Percentiles rank a stretch among this genome's conserved stretches.
Evolutionary conservation across 2,797 vertebrate species (phyloP).

Genomic region (Hapalemur alaotrensis): DNA sequence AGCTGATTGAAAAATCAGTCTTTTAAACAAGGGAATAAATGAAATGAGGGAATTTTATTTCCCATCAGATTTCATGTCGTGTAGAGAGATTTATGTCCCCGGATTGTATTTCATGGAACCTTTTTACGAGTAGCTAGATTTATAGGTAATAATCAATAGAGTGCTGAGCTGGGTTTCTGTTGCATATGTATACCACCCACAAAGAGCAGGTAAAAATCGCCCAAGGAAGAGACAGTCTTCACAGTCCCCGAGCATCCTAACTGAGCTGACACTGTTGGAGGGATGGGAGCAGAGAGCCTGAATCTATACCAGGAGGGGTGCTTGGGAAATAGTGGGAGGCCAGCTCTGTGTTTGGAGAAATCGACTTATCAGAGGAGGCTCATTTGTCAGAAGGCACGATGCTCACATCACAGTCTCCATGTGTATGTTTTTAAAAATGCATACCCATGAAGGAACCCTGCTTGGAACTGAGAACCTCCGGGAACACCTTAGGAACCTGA

Average conservation of each 20-base stretch:
- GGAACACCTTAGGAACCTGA: not conserved
- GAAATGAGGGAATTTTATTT: conserved; percentile 74
- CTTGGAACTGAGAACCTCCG: not conserved
- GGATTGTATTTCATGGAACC: conserved; percentile 63
- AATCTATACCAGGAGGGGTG: not conserved
- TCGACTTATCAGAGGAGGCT: not conserved
- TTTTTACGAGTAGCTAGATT: conserved; percentile 64
- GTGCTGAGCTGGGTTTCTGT: conserved; percentile 48
- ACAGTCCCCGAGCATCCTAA: not conserved
- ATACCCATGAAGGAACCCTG: not conserved
- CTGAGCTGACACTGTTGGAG: not conserved
- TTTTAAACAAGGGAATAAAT: conserved; percentile 70
- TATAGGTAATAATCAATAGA: conserved; percentile 70
- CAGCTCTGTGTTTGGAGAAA: not conserved
- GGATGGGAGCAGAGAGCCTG: not conserved
- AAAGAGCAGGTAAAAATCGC: not conserved
- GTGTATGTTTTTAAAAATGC: not conserved
- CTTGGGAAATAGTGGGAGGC: not conserved
- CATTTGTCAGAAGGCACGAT: not conserved
- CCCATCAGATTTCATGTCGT: conserved; percentile 69
- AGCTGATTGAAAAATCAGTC: conserved; percentile 64
- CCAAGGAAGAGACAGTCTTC: not conserved
- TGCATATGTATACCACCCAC: conserved; percentile 2
- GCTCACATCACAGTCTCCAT: not conserved
- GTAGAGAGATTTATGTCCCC: conserved; percentile 67